Evolutionary conservation across 64 coral and sea anemone species (phyloP), one percentile per base, ranked within the genome.

Genomic region (Stylophora pistillata): DNA sequence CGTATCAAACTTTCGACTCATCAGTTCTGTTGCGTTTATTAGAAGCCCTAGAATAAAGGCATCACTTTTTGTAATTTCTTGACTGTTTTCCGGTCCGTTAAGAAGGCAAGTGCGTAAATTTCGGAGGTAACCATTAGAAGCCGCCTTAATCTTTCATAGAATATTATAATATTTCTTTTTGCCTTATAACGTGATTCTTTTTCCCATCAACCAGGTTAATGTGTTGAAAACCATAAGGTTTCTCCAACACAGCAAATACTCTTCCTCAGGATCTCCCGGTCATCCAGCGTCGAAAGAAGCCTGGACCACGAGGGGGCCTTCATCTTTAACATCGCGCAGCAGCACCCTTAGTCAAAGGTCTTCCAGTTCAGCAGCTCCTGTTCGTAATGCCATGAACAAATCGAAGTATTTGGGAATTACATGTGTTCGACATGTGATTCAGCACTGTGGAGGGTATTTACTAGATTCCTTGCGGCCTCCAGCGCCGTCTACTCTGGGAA

Each of bases 401-500:
- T 96, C 87, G 15, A 72, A 76, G 13, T 64, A 90, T 56, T 56
- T 90, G 47, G 87, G 80, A 21, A 37, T 89, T n/a, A 10, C 89
- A 74, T 92, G 94, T 82, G 94, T 93, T 60, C 90, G 90, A 66
- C 90, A 96, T 56, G 90, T 90, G 54, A 82, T 96, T 68, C 74
- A 96, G 41, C 78, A 93, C 58, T 96, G 94, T 65, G 94, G 87
- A 53, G 73, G 87, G 1, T 96, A 96, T 57, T 76, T 96, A 2
- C 72, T 96, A 41, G 94, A 96, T 55, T 89, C 92, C 2, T 73
- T 96, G 11, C 76, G 37, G 58, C 90, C 81, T 41, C 94, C 94
- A 13, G 87, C 77, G 0, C 20, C 90, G n/a, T 23, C 23, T 5
- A 41, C 17, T 0, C 33, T 93, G 23, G 90, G 94, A 23, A 78